phyloP scores from a whole-genome alignment of 1,140 invertebrate species.

The Cotesia typhae region DNA sequence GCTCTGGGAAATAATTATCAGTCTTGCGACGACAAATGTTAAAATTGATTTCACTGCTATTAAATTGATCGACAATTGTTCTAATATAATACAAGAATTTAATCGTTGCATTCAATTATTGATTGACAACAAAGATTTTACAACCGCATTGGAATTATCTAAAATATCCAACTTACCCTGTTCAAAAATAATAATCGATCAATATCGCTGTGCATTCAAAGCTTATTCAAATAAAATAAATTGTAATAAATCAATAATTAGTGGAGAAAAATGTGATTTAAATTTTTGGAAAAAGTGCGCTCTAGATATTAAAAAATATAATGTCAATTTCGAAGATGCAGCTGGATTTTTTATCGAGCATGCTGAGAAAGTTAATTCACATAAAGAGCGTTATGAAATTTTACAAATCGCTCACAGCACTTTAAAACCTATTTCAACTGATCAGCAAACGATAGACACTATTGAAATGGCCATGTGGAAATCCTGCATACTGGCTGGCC shows the following conservation, averaged over 20 bases:
- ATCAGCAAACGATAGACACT: slow-evolving; percentile 51
- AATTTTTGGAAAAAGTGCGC: slow-evolving; percentile 70
- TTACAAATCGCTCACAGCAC: slow-evolving; percentile 54
- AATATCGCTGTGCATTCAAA: slow-evolving; percentile 54
- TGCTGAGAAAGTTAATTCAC: slow-evolving; percentile 60
- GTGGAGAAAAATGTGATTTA: slow-evolving; percentile 56
- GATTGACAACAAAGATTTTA: slow-evolving; percentile 64
- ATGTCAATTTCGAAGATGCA: slow-evolving; percentile 65
- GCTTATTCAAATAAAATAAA: background rate
- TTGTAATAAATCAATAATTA: slow-evolving; percentile 39
- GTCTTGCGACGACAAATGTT: slow-evolving; percentile 55
- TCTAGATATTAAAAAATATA: slow-evolving; percentile 66
- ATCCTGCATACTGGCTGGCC: slow-evolving; percentile 56
- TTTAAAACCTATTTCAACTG: slow-evolving; percentile 49
- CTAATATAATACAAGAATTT: slow-evolving; percentile 53
- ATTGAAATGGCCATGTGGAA: slow-evolving; percentile 63
- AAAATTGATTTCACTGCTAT: slow-evolving; percentile 55
- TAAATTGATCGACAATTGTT: slow-evolving; percentile 48
- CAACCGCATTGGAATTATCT: slow-evolving; percentile 68
- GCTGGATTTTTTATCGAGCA: slow-evolving; percentile 68
- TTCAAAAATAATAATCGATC: slow-evolving; percentile 53
- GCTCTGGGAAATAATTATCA: slow-evolving; percentile 66
- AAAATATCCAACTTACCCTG: slow-evolving; percentile 60
- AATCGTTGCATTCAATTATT: slow-evolving; percentile 67
- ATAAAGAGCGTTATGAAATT: slow-evolving; percentile 58